phyloP scores from a whole-genome alignment of 2,113 vertebrate genomes.

The Amazona guildingii region DNA sequence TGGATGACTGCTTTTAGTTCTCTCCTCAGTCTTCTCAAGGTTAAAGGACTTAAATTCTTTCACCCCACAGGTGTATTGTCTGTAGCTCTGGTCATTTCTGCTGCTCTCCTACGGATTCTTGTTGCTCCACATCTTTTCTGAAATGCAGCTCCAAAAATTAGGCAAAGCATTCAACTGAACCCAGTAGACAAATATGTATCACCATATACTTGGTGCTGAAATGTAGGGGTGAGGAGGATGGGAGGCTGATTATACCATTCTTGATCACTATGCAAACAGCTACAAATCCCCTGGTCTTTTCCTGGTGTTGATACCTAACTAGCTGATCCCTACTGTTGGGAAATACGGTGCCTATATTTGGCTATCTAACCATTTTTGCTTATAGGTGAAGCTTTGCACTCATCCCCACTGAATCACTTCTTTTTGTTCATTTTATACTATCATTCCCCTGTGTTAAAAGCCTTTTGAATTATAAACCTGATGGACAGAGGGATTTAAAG shows the following conservation, averaged over 20 bases:
- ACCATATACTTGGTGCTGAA: background rate
- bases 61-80: background rate
- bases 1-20: background rate
- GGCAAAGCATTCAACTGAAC: background rate
- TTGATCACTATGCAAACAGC: background rate
- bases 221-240: rapidly evolving
- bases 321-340: background rate
- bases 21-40: background rate
- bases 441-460: background rate
- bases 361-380: background rate
- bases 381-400: background rate
- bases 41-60: background rate
- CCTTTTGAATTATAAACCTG: background rate
- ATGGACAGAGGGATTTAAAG: background rate
- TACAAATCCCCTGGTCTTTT: background rate
- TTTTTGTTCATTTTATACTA: background rate
- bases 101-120: background rate
- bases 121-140: background rate
- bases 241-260: background rate
- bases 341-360: background rate
- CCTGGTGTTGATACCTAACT: background rate
- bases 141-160: background rate
- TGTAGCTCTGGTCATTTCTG: background rate
- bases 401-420: background rate
- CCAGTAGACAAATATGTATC: background rate